phyloP scores from a whole-genome alignment of 2,113 vertebrate species.

The Columbina picui region DNA sequence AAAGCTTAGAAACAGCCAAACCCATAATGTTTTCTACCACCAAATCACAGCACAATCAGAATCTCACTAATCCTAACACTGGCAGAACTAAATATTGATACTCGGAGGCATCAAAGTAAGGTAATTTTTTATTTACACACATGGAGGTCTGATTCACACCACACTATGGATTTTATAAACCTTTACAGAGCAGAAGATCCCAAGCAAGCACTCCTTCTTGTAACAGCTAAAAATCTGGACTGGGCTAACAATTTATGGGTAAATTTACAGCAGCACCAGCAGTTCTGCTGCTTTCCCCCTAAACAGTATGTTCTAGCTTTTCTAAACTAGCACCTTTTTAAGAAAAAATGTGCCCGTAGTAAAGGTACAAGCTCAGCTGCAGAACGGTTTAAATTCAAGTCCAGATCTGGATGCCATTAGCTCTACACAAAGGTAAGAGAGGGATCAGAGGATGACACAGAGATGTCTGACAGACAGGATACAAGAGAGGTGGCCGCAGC shows the following conservation, averaged over 20 bases:
- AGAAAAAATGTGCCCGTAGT: background rate
- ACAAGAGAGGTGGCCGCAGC: background rate
- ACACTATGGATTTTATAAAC: background rate
- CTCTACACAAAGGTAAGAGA: fast-evolving
- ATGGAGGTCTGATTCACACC: background rate
- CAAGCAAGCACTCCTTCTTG: background rate
- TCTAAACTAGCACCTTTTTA: background rate
- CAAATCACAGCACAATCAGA: background rate
- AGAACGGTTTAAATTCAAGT: background rate
- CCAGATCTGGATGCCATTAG: background rate
- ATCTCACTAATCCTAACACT: background rate
- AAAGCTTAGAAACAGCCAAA: background rate
- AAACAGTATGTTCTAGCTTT: background rate
- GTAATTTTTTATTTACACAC: background rate
- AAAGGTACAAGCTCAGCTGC: background rate
- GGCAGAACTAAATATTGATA: background rate
- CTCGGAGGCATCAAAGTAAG: background rate
- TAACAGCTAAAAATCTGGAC: background rate
- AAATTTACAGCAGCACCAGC: background rate
- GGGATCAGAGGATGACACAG: background rate
- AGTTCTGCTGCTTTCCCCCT: background rate
- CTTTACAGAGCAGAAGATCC: background rate
- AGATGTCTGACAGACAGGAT: background rate
- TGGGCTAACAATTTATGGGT: background rate
- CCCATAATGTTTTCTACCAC: fast-evolving